Percentiles rank a stretch among this genome's conserved stretches.
Evolutionary conservation across 2,797 vertebrate genomes (phyloP).

Genomic region (Oryzias sinensis): DNA sequence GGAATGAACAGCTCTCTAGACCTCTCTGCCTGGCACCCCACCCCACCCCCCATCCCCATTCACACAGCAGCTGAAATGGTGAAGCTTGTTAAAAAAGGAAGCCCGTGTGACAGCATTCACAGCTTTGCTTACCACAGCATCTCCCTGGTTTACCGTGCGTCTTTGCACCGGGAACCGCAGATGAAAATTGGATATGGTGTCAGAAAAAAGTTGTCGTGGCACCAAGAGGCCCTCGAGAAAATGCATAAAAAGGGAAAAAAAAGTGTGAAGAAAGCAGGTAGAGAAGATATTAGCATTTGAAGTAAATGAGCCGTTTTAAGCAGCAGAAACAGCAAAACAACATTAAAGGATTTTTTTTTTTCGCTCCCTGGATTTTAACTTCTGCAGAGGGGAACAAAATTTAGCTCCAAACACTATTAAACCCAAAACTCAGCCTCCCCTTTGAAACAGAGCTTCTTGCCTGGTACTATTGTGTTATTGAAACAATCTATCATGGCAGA

Average conservation of each 20-base stretch:
- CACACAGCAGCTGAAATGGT: constrained; percentile 71
- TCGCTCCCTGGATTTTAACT: not conserved
- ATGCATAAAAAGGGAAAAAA: not conserved
- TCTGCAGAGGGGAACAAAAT: constrained; percentile 19
- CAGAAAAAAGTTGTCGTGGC: constrained; percentile 17
- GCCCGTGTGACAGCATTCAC: constrained; percentile 57
- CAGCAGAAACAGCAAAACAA: constrained; percentile 28
- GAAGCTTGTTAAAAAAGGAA: constrained; percentile 65
- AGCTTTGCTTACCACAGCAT: constrained; percentile 65
- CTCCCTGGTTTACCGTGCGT: constrained; percentile 21
- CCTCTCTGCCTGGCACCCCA: constrained; percentile 25
- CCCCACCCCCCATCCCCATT: constrained; percentile 35
- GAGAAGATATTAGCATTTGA: constrained; percentile 9
- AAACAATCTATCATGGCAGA: constrained; percentile 32
- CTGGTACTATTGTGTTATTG: constrained; percentile 35
- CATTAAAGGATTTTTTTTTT: constrained; percentile 18
- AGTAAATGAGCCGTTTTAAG: constrained; percentile 43
- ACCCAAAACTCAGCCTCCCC: constrained; percentile 34
- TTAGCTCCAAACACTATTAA: constrained; percentile 26
- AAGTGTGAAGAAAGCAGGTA: not conserved
- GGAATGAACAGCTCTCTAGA: constrained; percentile 66
- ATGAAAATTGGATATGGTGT: constrained; percentile 43
- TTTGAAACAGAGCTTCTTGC: constrained; percentile 16
- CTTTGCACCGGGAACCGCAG: constrained; percentile 44
- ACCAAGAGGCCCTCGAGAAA: constrained; percentile 14